Evolutionary conservation across 1,140 invertebrate genomes (phyloP).

Genomic region (Aphis craccivora): DNA sequence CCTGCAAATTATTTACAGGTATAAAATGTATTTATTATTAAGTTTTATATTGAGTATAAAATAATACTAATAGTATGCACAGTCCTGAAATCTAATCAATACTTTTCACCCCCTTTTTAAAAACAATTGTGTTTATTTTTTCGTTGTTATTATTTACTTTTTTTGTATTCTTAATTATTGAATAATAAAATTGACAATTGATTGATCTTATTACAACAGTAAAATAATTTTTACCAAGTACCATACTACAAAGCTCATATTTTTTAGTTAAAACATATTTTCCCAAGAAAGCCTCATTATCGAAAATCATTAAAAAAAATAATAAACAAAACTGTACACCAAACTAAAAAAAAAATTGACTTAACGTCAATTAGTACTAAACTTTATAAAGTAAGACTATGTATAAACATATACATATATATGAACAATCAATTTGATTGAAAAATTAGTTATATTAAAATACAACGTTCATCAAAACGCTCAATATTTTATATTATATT

Average conservation of each 20-base stretch:
- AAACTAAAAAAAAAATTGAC: neutral
- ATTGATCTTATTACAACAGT: neutral
- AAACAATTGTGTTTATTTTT: slow-evolving; percentile 39
- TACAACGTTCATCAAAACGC: neutral
- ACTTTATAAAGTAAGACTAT: neutral
- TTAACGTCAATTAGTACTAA: neutral
- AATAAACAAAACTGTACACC: neutral
- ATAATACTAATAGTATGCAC: neutral
- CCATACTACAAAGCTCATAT: neutral
- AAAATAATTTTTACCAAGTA: neutral
- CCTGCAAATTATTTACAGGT: neutral
- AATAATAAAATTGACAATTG: neutral
- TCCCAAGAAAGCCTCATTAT: neutral
- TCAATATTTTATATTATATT: neutral
- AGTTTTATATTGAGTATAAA: neutral
- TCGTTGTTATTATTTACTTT: neutral
- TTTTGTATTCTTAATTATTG: neutral
- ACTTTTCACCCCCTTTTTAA: neutral
- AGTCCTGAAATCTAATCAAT: slow-evolving; percentile 32
- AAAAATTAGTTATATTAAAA: neutral
- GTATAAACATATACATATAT: too few species aligned
- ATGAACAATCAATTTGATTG: neutral
- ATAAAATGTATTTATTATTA: slow-evolving; percentile 1
- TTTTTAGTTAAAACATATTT: neutral
- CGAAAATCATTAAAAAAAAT: neutral